Evolutionary conservation across 2,113 vertebrate genomes (phyloP).

Genomic region (Prietella phreatophila): DNA sequence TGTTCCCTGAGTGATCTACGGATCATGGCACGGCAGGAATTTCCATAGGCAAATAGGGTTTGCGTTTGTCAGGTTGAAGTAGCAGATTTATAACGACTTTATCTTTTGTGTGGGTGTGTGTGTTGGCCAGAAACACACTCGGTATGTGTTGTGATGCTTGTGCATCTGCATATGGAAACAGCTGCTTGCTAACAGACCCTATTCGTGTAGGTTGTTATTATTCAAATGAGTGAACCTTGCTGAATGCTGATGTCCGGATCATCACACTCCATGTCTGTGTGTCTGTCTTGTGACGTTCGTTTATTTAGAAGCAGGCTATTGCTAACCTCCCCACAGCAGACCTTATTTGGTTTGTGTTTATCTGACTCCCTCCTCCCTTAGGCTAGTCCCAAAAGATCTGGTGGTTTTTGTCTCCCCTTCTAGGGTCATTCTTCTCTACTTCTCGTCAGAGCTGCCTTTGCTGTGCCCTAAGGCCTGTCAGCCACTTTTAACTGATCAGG

Average conservation of each 20-base stretch:
- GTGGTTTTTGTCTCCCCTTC: conserved; percentile 70
- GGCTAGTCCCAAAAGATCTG: conserved; percentile 62
- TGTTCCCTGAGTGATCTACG: neutral
- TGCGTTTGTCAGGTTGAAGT: neutral
- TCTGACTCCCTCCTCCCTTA: conserved; percentile 69
- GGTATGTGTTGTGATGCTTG: neutral
- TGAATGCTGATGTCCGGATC: neutral
- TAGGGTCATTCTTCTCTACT: conserved; percentile 67
- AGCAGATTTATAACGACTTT: neutral
- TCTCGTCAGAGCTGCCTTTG: conserved; percentile 46
- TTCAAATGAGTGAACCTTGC: neutral
- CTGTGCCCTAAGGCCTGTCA: conserved; percentile 11
- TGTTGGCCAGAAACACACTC: neutral
- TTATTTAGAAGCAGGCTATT: conserved; percentile 17
- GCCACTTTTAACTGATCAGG: neutral
- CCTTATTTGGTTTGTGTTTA: conserved; percentile 82
- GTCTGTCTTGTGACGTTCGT: conserved; percentile 8
- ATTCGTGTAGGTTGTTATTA: neutral
- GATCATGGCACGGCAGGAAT: neutral
- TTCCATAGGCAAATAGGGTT: conserved; percentile 21
- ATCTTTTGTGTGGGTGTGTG: neutral
- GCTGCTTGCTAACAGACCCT: neutral
- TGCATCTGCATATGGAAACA: neutral
- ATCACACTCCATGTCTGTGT: conserved; percentile 1
- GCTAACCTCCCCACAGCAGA: conserved; percentile 56